Base-by-base conservation (phyloP, 37 sponge, comb jelly and placozoan genomes). In the Halichondria panicea region DNA sequence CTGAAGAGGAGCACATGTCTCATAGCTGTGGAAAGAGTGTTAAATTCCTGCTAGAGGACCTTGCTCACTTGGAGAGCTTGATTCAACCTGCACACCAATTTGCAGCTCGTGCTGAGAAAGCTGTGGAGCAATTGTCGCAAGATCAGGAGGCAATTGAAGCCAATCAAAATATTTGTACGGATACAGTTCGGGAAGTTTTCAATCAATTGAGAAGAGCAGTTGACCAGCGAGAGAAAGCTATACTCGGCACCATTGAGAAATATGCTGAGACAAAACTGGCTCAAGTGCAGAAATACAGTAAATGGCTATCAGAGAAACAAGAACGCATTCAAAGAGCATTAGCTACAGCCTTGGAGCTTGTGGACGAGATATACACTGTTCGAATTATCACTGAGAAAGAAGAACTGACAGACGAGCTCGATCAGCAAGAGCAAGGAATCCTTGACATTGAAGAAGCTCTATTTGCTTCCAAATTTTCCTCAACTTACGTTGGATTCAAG, bases 401-500 rank as follows among this genome's bases (percentile, higher is more conserved):
- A 34, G 18, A 34, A 18, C 2, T 79, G 2, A 0, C 36, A 0
- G 61, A 69, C 19, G 61, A 58, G 8, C 41, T 69, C 1, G 61
- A 69, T 31, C 21, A 15, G 4, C 70, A 70, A 15, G 45, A 79
- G 50, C 70, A 69, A 39, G 33, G 18, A 19, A 59, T 79, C 8
- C 70, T 45, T 34, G 70, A 79, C 3, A 43, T 70, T n/a, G 70
- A 68, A 32, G 22, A 57, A 25, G 39, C 0, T 1, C 44, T 45
- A 27, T 9, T 32, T 38, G 45, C 35, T 19, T 55, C 70, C 0
- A 79, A 43, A 70, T 59, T 57, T 31, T 79, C 80, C 33, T 69
- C 80, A 28, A 45, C 70, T 12, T 79, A 61, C 31, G 24, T 79
- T 43, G 70, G 70, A 1, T 79, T 79, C 59, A 6, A 36, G 12